These are phyloP conservation scores for Caenorhabditis latens DNA, from an alignment of 1,140 invertebrate species.

Conservation along the genomic window DNA sequence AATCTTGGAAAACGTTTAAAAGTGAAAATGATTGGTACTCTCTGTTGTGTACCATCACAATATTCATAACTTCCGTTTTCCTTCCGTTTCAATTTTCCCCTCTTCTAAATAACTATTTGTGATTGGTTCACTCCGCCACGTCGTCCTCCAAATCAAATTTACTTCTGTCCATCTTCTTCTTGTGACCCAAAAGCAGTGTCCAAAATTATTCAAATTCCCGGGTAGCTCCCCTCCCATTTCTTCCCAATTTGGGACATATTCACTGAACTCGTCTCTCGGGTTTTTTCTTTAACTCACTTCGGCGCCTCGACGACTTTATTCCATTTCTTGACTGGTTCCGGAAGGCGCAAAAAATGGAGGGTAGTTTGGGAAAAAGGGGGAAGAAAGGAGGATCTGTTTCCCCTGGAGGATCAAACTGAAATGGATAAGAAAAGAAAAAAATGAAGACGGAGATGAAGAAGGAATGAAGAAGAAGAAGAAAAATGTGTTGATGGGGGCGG, in stretches of 20 bases:
- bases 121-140: not conserved
- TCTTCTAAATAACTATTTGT: not conserved
- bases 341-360: constrained; percentile 40
- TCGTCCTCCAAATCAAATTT: constrained; percentile 7
- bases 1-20: too few species aligned
- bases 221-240: too few species aligned
- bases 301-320: not conserved
- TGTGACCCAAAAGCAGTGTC: constrained; percentile 13
- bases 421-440: constrained; percentile 34
- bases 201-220: constrained; percentile 40
- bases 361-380: constrained; percentile 9
- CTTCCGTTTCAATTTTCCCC: too few species aligned
- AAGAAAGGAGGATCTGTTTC: not conserved
- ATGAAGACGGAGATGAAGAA: not conserved
- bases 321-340: constrained; percentile 5
- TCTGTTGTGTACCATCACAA: not conserved
- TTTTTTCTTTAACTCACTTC: not conserved
- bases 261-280: not conserved
- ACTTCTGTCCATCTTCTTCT: not conserved
- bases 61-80: not conserved
- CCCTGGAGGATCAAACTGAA: constrained; percentile 2
- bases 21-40: too few species aligned
- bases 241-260: constrained; percentile 29
- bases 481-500: constrained; percentile 25
- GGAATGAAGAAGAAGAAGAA: constrained; percentile 29